Conservation (phyloP, 1,140 invertebrate genomes). For the Microplitis demolitor region DNA sequence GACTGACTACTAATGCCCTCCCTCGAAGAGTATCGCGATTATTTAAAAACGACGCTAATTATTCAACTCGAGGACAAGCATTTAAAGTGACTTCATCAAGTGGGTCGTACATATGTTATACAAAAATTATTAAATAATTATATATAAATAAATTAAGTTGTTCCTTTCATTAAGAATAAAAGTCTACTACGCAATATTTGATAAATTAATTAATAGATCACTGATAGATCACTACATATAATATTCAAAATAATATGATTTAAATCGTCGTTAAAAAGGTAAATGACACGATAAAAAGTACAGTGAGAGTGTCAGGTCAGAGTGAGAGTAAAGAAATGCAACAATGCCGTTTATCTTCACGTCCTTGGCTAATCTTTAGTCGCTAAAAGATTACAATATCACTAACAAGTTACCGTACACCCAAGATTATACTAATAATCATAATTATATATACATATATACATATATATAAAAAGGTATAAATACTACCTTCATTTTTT, state of each 20-base stretch:
- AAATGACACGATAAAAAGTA: neutral
- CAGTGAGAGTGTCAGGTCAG: neutral
- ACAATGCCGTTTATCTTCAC: slow-evolving; percentile 55
- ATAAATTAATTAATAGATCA: no score
- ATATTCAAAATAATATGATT: no score
- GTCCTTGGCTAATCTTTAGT: slow-evolving; percentile 59
- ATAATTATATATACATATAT: neutral
- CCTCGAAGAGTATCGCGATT: slow-evolving; percentile 16
- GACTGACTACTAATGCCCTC: neutral
- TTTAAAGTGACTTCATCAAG: neutral
- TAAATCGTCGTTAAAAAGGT: neutral
- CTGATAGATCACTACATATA: no score
- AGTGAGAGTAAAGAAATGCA: slow-evolving; percentile 17
- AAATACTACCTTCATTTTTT: no score
- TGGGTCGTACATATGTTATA: neutral
- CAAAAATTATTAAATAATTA: no score
- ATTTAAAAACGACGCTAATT: slow-evolving; percentile 20
- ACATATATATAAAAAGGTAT: no score
- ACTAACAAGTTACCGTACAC: slow-evolving; percentile 31
- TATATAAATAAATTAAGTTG: no score
- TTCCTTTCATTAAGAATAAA: no score
- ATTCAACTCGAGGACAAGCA: slow-evolving; percentile 13
- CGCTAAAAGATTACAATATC: slow-evolving; percentile 54
- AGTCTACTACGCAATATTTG: no score
- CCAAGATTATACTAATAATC: slow-evolving; percentile 22